Evolutionary conservation across 2,888 invertebrate species (phyloP).

Genomic region (Polia nebulosa): DNA sequence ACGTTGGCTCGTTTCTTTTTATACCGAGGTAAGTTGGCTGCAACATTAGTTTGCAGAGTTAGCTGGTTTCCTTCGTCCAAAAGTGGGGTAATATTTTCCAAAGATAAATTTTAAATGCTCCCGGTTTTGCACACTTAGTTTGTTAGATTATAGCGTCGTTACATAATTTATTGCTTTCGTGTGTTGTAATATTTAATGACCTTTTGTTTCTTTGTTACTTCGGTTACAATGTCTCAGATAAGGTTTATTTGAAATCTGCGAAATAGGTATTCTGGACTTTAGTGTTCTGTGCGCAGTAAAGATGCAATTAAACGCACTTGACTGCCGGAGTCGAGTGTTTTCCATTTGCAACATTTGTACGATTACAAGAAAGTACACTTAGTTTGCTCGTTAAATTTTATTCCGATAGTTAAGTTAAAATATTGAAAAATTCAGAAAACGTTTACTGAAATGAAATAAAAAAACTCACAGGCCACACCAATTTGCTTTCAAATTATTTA

Average conservation of each 20-base stretch:
- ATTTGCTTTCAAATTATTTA: slow-evolving; percentile 40
- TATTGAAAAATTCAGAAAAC: neutral
- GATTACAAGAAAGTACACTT: slow-evolving; percentile 32
- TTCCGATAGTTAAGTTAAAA: slow-evolving; percentile 23
- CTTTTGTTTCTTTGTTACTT: slow-evolving; percentile 66
- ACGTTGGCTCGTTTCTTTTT: slow-evolving; percentile 78
- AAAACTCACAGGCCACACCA: slow-evolving; percentile 28
- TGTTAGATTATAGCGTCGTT: slow-evolving; percentile 80
- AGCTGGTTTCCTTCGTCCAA: slow-evolving; percentile 78
- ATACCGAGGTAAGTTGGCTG: slow-evolving; percentile 77
- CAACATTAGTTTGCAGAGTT: slow-evolving; percentile 83
- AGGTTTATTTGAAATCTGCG: slow-evolving; percentile 63
- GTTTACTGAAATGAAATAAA: neutral
- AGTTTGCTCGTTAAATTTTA: slow-evolving; percentile 33
- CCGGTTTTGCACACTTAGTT: slow-evolving; percentile 83
- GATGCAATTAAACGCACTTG: slow-evolving; percentile 68
- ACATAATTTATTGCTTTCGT: slow-evolving; percentile 79
- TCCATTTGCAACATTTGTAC: slow-evolving; percentile 62
- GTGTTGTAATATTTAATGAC: slow-evolving; percentile 76
- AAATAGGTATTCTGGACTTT: slow-evolving; percentile 60
- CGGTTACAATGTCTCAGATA: slow-evolving; percentile 63
- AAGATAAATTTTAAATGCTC: slow-evolving; percentile 86
- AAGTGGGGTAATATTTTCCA: slow-evolving; percentile 85
- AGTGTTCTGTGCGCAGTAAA: slow-evolving; percentile 59
- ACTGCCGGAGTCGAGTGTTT: slow-evolving; percentile 55